Evolutionary conservation across 2,113 vertebrate species (phyloP), one percentile per base, ranked within the genome.

Genomic region (Cinclus cinclus): DNA sequence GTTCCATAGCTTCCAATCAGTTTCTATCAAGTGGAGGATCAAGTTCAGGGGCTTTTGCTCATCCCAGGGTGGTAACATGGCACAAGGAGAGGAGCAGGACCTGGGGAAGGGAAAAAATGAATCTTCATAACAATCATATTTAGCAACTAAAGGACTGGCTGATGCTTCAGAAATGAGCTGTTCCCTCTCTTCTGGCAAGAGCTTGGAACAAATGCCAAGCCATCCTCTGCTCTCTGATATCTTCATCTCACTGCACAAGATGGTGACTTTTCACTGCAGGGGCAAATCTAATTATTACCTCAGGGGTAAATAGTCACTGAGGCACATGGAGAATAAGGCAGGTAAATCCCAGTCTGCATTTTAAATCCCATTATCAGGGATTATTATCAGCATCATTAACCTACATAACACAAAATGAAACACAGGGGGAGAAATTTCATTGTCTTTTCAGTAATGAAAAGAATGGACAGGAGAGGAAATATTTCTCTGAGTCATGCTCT

Each of bases 351-450:
- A 89, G 92, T 92, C 91, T 94, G 81, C 60, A 65, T 2, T 92
- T 71, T 84, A 94, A 95, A 94, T 91, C 91, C 80, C 86, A 89
- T 94, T 93, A 93, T 93, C 94, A 97, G 73, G 63, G 33, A 86
- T 86, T 68, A 68, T 60, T 86, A 77, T 94, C 91, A 49, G 77
- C 87, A 64, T 89, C 89, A 89, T 96, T 94, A 95, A 73, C 87
- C 87, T 46, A 77, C 86, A 79, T 83, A 81, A 53, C 60, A n/a
- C 46, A 18, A 83, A 95, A 92, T 33, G 68, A 92, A 93, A 75
- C 20, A 49, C 5, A 7, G 46, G 20, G 50, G 60, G 10, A 17
- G 15, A 83, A 68, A 44, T 0, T 9, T 64, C 56, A 82, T 68
- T 59, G 77, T 84, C 46, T 84, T 95, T 84, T 62, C 95, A 95